Conservation (phyloP, 2,797 vertebrate species). For the Passerculus sandwichensis region DNA sequence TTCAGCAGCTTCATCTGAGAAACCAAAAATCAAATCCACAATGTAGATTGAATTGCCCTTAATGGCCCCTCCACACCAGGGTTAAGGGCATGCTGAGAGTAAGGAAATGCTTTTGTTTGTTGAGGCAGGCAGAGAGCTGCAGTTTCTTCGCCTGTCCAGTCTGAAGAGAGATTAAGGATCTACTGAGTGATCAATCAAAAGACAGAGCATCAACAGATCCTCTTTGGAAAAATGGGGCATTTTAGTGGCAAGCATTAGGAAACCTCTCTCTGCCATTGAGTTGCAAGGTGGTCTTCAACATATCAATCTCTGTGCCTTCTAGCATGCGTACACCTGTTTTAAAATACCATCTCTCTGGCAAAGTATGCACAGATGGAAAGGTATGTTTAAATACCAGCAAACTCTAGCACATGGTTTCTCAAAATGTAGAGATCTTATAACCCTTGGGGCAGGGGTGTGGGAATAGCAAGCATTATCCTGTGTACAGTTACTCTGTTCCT, state of each 20-base stretch:
- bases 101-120: background rate
- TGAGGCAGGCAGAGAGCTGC: background rate
- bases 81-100: background rate
- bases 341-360: background rate
- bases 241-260: background rate
- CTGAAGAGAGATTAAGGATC: background rate
- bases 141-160: background rate
- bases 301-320: background rate
- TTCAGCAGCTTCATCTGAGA: constrained; percentile 1
- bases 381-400: background rate
- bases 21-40: background rate
- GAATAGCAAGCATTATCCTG: background rate
- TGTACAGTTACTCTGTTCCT: background rate
- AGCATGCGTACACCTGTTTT: fast-evolving
- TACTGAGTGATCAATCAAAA: background rate
- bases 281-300: background rate
- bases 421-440: background rate
- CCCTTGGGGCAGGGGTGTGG: fast-evolving
- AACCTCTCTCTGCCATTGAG: background rate
- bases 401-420: background rate
- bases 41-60: background rate
- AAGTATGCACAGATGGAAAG: background rate
- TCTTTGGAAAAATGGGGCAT: background rate
- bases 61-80: background rate
- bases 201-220: background rate